Percentiles rank a stretch among this genome's conserved stretches.
Conservation (phyloP, 1,140 invertebrate genomes). For the Leguminivora glycinivorella region DNA sequence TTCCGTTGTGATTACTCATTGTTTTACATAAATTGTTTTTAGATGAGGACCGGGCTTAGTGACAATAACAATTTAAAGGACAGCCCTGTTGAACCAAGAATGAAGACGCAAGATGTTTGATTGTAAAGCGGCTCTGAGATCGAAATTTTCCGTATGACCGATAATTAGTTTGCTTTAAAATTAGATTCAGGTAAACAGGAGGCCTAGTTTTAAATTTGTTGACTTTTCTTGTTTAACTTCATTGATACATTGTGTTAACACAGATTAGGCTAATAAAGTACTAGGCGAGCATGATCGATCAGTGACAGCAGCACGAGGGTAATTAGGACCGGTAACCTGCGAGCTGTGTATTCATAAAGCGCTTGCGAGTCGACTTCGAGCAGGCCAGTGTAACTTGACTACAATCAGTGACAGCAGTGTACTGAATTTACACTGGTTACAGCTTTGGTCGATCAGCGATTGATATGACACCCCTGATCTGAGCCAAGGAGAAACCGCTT, state of each 20-base stretch:
- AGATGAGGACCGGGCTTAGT: not conserved
- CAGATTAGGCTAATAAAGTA: slow-evolving; percentile 19
- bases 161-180: not conserved
- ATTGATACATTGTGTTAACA: not conserved
- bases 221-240: not conserved
- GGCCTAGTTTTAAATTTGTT: not conserved
- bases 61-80: not conserved
- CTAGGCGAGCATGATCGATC: slow-evolving; percentile 19
- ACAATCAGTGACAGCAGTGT: not conserved
- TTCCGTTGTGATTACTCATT: slow-evolving; percentile 42
- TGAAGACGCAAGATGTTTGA: not conserved
- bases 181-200: not conserved
- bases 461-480: slow-evolving; percentile 13
- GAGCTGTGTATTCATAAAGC: not conserved
- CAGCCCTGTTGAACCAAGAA: not conserved
- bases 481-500: slow-evolving; percentile 25
- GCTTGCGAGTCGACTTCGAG: not conserved
- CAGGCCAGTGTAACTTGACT: not conserved
- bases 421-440: not conserved
- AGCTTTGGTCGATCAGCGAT: not conserved
- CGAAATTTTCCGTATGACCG: not conserved
- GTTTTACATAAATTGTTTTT: slow-evolving; percentile 34
- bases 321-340: slow-evolving; percentile 13
- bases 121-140: not conserved
- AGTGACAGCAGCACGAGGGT: slow-evolving; percentile 2